These are phyloP conservation scores for Porites lobata DNA, from an alignment of 92 coral and sea anemone species.

Conservation along the genomic window DNA sequence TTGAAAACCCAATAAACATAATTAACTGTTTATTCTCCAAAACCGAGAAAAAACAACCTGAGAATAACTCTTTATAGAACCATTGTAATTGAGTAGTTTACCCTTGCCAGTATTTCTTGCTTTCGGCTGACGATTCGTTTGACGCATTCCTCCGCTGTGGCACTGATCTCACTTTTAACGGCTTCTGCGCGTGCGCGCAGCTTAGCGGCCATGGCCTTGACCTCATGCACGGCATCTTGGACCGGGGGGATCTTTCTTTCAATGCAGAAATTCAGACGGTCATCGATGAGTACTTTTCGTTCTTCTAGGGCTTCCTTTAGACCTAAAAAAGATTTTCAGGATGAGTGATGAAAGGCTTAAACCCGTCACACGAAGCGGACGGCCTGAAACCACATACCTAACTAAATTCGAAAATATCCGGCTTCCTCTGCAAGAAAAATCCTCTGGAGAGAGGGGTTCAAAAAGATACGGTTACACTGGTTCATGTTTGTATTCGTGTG, in stretches of 20 bases:
- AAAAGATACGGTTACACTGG: no score
- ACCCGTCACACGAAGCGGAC: no score
- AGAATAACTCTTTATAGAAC: no score
- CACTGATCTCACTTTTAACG: conserved; percentile 78
- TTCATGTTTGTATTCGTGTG: no score
- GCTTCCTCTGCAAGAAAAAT: no score
- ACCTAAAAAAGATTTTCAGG: conserved; percentile 36
- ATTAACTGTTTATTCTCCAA: no score
- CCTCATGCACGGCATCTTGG: conserved; percentile 91
- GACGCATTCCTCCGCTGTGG: conserved; percentile 88
- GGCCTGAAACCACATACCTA: no score
- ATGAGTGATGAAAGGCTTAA: not conserved
- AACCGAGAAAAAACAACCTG: no score
- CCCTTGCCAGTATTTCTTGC: conserved; percentile 79
- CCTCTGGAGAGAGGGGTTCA: no score
- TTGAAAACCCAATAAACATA: no score
- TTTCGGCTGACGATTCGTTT: conserved; percentile 84
- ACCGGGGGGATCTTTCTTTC: conserved; percentile 89
- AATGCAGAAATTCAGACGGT: conserved; percentile 77
- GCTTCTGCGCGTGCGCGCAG: conserved; percentile 92
- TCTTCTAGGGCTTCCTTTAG: conserved; percentile 91
- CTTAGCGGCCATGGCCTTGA: conserved; percentile 91
- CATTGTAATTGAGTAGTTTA: not conserved
- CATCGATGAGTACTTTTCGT: conserved; percentile 82
- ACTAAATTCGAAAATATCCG: no score